Percentiles rank a stretch among this genome's conserved stretches.
phyloP scores from a whole-genome alignment of 2,888 invertebrate species.

The Drosophila seclusa region DNA sequence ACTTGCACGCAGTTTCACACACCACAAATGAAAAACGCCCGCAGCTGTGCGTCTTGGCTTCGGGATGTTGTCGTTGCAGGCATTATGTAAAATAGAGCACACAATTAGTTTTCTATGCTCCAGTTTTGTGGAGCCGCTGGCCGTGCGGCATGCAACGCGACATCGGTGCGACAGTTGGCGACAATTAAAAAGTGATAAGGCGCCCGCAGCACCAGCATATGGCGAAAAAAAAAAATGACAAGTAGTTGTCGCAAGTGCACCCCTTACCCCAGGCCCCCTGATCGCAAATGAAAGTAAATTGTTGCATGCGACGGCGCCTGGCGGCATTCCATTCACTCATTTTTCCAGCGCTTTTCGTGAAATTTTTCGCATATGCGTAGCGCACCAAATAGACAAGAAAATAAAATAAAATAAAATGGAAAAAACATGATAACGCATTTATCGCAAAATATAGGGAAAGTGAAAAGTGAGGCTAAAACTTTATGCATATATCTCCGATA shows the following conservation, averaged over 20 bases:
- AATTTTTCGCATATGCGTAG: slow-evolving; percentile 71
- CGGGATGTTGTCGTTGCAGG: slow-evolving; percentile 22
- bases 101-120: slow-evolving; percentile 84
- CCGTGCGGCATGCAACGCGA: slow-evolving; percentile 15
- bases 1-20: slow-evolving; percentile 39
- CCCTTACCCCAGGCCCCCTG: not conserved
- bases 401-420: slow-evolving; percentile 12
- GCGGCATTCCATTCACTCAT: slow-evolving; percentile 76
- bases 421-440: slow-evolving; percentile 73
- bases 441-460: slow-evolving; percentile 74
- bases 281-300: slow-evolving; percentile 77
- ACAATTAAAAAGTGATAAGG: slow-evolving; percentile 75
- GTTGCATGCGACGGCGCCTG: slow-evolving; percentile 65
- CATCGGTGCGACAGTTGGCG: slow-evolving; percentile 54
- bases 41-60: slow-evolving; percentile 16
- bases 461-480: slow-evolving; percentile 60
- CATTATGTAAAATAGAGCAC: slow-evolving; percentile 83
- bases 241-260: not conserved
- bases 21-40: slow-evolving; percentile 16
- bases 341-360: slow-evolving; percentile 50
- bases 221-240: slow-evolving; percentile 15
- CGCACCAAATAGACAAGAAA: slow-evolving; percentile 12
- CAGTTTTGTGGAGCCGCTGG: slow-evolving; percentile 62
- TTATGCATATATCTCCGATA: slow-evolving; percentile 14
- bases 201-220: slow-evolving; percentile 57